phyloP scores from a whole-genome alignment of 2,888 invertebrate genomes.

The Leptarthrus brevirostris region DNA sequence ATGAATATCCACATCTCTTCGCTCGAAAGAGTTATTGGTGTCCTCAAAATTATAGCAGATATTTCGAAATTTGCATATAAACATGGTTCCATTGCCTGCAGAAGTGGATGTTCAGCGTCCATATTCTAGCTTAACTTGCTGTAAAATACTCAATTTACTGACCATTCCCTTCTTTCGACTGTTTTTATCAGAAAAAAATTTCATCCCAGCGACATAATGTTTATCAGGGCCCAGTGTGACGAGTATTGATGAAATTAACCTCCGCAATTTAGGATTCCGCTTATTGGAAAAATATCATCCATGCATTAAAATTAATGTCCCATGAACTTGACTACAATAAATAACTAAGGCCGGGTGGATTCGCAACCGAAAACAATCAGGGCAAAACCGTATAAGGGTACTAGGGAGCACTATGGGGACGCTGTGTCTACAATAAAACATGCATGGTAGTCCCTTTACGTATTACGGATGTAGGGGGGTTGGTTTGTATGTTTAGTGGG shows the following conservation, averaged over 20 bases:
- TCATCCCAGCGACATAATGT: background rate
- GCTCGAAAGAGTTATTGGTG: too few relatives aligned
- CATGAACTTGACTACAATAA: slow-evolving; percentile 43
- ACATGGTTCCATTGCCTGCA: too few relatives aligned
- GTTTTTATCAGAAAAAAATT: too few relatives aligned
- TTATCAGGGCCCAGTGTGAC: background rate
- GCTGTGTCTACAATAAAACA: slow-evolving; percentile 32
- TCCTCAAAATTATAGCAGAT: too few relatives aligned
- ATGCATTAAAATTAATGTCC: slow-evolving; percentile 45
- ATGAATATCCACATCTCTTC: too few relatives aligned
- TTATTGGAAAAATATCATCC: slow-evolving; percentile 45
- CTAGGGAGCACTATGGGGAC: background rate
- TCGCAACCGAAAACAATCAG: slow-evolving; percentile 27
- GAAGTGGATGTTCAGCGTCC: too few relatives aligned
- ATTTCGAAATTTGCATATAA: too few relatives aligned
- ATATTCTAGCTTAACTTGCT: too few relatives aligned
- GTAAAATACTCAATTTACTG: too few relatives aligned
- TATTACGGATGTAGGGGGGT: background rate
- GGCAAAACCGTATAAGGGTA: slow-evolving; percentile 8
- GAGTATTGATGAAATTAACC: slow-evolving; percentile 34
- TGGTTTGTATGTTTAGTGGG: background rate
- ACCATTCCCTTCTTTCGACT: too few relatives aligned
- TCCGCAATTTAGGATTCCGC: slow-evolving; percentile 28
- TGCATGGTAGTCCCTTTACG: slow-evolving; percentile 27
- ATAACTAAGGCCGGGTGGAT: background rate